Evolutionary conservation across 1,140 invertebrate species (phyloP).

Genomic region (Drosophila chauvacae): DNA sequence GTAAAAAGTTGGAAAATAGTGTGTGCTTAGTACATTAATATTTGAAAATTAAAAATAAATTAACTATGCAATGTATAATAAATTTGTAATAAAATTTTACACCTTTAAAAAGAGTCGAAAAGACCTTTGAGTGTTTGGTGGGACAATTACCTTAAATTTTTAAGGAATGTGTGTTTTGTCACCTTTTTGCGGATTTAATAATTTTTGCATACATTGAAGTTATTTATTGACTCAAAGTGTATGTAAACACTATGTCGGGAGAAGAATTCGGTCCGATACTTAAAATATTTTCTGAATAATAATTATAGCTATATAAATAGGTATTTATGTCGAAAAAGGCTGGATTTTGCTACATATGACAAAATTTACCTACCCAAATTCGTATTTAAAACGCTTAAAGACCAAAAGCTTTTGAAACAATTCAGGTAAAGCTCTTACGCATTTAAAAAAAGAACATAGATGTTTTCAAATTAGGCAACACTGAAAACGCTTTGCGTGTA

Average conservation of each 20-base stretch:
- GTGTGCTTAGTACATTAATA: background rate
- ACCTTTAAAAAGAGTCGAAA: background rate
- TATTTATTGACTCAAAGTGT: too few relatives aligned
- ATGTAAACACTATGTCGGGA: too few relatives aligned
- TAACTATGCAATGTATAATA: background rate
- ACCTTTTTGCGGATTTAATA: background rate
- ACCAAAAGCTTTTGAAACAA: background rate
- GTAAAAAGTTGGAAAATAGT: background rate
- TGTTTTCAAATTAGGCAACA: slow-evolving; percentile 2
- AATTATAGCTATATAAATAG: too few relatives aligned
- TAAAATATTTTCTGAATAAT: too few relatives aligned
- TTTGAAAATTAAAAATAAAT: background rate
- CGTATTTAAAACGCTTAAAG: background rate
- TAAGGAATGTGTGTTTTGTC: background rate
- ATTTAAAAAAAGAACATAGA: background rate
- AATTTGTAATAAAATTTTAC: slow-evolving; percentile 4
- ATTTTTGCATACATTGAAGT: background rate
- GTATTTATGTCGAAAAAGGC: background rate
- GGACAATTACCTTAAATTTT: background rate
- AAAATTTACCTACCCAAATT: background rate
- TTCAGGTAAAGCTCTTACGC: background rate
- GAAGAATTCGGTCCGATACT: too few relatives aligned
- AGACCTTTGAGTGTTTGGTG: background rate
- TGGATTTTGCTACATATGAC: background rate
- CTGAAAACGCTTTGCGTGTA: background rate